Conservation (phyloP, 2,113 vertebrate genomes). For the Sakesphorus luctuosus region DNA sequence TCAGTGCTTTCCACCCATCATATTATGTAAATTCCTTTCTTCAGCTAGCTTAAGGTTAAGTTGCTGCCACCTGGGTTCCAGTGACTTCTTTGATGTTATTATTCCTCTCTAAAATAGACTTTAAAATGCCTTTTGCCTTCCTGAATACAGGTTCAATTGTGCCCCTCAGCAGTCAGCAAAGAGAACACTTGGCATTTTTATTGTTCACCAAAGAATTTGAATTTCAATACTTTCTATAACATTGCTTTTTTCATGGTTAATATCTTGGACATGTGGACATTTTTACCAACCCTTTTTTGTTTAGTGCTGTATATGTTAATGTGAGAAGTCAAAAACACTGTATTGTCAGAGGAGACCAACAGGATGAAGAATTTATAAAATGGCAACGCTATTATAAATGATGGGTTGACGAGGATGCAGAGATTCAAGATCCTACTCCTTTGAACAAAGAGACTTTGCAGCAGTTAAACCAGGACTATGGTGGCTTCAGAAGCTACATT, state of each 20-base stretch:
- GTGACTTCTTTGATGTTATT: neutral
- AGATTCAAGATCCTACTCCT: too few relatives aligned
- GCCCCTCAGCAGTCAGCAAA: neutral
- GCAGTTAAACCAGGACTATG: too few relatives aligned
- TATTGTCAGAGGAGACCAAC: too few relatives aligned
- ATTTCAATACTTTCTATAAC: neutral
- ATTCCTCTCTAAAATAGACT: neutral
- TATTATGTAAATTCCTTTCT: neutral
- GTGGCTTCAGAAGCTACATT: too few relatives aligned
- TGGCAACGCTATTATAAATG: too few relatives aligned
- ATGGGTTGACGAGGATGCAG: too few relatives aligned
- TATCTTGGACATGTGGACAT: neutral
- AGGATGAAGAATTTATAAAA: too few relatives aligned
- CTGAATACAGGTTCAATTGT: neutral
- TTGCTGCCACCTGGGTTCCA: neutral
- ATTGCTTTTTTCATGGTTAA: neutral
- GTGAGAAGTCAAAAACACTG: neutral
- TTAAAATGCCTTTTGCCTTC: neutral
- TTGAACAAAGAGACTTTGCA: too few relatives aligned
- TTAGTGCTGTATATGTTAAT: neutral
- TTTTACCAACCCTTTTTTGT: neutral
- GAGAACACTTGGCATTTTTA: slow-evolving; percentile 21
- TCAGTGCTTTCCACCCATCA: neutral
- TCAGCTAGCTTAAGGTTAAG: neutral
- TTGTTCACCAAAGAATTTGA: neutral